Evolutionary conservation across 2,888 invertebrate species (phyloP).

Genomic region (Allolobophora icterica): DNA sequence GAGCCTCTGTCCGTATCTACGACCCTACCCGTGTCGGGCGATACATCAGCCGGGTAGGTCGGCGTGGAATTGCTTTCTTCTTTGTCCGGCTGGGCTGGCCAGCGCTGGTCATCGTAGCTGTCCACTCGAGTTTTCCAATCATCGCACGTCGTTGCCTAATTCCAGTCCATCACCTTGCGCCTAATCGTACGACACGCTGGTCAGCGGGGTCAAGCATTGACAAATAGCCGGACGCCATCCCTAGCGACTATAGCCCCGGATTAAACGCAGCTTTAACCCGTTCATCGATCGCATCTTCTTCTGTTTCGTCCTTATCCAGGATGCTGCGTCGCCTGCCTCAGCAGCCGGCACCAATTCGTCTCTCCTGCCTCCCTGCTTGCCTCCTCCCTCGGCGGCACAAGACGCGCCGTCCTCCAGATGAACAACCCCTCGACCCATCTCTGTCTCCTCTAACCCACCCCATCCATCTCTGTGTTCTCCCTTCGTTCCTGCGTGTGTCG

Average conservation of each 20-base stretch:
- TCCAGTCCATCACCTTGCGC: slow-evolving; percentile 22
- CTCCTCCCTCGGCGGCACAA: background rate
- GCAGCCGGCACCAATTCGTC: background rate
- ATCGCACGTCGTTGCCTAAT: slow-evolving; percentile 22
- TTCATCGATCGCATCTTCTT: background rate
- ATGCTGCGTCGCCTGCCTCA: background rate
- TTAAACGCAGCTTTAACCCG: background rate
- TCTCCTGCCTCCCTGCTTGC: background rate
- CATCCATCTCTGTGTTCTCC: too few relatives aligned
- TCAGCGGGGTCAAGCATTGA: background rate
- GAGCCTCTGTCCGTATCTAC: background rate
- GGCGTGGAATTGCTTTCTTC: background rate
- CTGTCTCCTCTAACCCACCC: background rate
- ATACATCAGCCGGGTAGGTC: background rate
- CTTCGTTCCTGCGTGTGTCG: too few relatives aligned
- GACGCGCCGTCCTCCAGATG: background rate
- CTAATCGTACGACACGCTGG: background rate
- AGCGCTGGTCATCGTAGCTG: slow-evolving; percentile 1
- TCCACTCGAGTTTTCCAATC: slow-evolving; percentile 21
- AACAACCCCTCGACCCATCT: background rate
- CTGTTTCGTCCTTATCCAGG: background rate
- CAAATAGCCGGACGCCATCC: background rate
- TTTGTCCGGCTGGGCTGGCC: background rate
- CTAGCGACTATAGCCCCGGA: background rate
- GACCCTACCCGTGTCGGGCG: background rate